Conservation (phyloP, 64 coral and sea anemone genomes). For the Dendrophyllia cribrosa region DNA sequence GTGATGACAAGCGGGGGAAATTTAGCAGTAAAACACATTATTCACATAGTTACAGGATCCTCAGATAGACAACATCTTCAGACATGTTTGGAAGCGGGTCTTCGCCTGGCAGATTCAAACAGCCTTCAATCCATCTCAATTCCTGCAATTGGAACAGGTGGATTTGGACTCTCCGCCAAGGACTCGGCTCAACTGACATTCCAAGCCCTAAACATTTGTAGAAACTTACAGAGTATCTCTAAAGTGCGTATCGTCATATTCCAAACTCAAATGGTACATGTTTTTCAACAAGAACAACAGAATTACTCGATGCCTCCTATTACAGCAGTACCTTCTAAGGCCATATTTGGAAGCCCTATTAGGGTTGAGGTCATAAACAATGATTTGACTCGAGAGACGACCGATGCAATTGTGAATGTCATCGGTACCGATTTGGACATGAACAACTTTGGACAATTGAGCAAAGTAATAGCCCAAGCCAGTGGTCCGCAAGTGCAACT, state of each 20-base stretch:
- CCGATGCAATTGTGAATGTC: neutral
- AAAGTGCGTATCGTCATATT: conserved; percentile 25
- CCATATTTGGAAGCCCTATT: neutral
- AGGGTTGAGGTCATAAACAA: neutral
- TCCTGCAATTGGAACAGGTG: conserved; percentile 45
- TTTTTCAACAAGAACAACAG: conserved; percentile 28
- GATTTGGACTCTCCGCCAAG: neutral
- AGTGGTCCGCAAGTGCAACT: neutral
- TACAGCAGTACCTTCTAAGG: neutral
- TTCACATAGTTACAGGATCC: conserved; percentile 20
- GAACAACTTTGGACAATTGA: neutral
- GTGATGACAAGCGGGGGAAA: conserved; percentile 23
- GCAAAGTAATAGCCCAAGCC: neutral
- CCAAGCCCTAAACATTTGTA: conserved; percentile 7
- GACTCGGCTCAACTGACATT: conserved; percentile 14
- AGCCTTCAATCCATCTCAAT: conserved; percentile 15
- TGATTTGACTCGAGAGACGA: conserved; percentile 15
- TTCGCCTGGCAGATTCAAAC: neutral
- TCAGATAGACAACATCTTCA: neutral
- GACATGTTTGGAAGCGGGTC: conserved; percentile 18
- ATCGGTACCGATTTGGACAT: neutral
- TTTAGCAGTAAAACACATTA: conserved; percentile 22
- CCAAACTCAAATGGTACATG: neutral
- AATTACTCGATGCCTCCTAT: neutral
- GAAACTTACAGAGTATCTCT: neutral